Evolutionary conservation across 2,113 vertebrate species (phyloP).

Genomic region (Picathartes gymnocephalus): DNA sequence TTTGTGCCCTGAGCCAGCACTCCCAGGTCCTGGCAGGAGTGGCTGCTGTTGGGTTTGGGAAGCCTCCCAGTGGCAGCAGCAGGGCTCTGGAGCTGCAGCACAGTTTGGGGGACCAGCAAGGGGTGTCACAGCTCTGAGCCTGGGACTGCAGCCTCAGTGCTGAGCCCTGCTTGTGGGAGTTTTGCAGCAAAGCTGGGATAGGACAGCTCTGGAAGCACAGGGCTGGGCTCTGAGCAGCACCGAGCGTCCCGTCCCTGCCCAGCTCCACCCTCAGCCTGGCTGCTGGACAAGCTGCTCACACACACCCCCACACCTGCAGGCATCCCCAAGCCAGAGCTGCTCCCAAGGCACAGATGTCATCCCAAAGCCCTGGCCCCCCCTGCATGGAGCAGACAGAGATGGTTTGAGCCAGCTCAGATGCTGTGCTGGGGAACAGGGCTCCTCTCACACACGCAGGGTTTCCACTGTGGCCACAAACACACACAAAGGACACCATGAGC

Average conservation of each 20-base stretch:
- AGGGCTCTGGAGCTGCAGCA: background rate
- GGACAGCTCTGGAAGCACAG: fast-evolving
- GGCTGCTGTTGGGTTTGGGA: fast-evolving
- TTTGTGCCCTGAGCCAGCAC: background rate
- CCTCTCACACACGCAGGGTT: background rate
- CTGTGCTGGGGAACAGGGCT: background rate
- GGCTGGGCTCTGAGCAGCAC: background rate
- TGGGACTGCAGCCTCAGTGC: background rate
- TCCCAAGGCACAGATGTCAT: background rate
- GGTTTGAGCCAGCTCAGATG: background rate
- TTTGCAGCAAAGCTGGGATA: background rate
- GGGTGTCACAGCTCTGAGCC: background rate
- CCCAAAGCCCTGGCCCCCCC: background rate
- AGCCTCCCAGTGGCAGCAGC: background rate
- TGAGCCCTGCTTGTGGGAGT: fast-evolving
- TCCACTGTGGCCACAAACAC: background rate
- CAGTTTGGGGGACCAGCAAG: fast-evolving
- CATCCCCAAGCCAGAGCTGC: background rate
- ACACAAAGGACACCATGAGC: background rate
- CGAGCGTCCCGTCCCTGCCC: background rate
- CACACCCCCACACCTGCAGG: background rate
- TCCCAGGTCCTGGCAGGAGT: background rate
- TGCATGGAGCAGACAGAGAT: background rate
- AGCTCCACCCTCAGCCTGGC: background rate
- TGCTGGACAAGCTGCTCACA: background rate